These are phyloP conservation scores for Actinostola sp. DNA, from an alignment of 92 coral and sea anemone species.

Conservation along the genomic window DNA sequence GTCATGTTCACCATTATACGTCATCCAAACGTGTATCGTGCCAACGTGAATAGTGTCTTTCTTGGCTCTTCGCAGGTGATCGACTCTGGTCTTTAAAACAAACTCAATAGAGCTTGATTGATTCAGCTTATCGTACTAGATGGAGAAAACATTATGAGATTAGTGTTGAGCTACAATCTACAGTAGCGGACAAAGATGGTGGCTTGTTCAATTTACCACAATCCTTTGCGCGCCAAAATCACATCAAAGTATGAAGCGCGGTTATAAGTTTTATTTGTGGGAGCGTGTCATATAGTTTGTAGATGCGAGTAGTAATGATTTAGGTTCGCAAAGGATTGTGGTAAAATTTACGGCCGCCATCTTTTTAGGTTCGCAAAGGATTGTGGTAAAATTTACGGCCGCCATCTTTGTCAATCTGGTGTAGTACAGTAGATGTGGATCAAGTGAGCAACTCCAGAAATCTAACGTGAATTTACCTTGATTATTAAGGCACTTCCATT, in stretches of 20 bases:
- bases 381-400: too few relatives aligned
- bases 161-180: neutral
- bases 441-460: neutral
- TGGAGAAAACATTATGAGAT: neutral
- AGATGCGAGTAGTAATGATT: too few relatives aligned
- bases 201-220: too few relatives aligned
- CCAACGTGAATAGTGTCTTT: slow-evolving; percentile 9
- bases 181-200: too few relatives aligned
- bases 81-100: slow-evolving; percentile 14
- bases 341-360: too few relatives aligned
- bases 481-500: slow-evolving; percentile 26
- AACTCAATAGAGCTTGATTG: slow-evolving; percentile 18
- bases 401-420: neutral
- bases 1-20: slow-evolving; percentile 32
- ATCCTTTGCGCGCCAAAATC: too few relatives aligned
- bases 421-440: neutral
- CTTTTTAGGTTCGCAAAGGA: too few relatives aligned
- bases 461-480: slow-evolving; percentile 6
- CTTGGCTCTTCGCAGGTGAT: slow-evolving; percentile 28
- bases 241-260: too few relatives aligned
- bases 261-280: too few relatives aligned
- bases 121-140: slow-evolving; percentile 7
- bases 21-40: slow-evolving; percentile 18
- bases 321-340: too few relatives aligned
- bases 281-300: too few relatives aligned